A percentile compares a stretch with the other conserved stretches of the same genome.
These are phyloP conservation scores for Cirrhinus mrigala DNA, from an alignment of 2,797 vertebrate genomes.

Conservation along the genomic window DNA sequence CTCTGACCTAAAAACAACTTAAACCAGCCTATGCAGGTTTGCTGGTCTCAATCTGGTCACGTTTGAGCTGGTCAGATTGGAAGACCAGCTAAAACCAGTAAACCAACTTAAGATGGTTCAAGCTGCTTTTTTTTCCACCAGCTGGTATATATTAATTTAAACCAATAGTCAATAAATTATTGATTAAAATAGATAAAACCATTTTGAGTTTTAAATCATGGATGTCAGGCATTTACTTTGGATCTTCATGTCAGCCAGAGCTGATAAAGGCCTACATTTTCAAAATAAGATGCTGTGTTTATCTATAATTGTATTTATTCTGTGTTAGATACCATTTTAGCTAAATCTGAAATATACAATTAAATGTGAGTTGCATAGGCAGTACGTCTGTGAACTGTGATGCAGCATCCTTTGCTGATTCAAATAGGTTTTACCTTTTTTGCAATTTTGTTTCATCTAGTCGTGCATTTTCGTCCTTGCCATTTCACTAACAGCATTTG, in stretches of 20 bases:
- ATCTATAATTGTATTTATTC: neutral
- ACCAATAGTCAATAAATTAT: neutral
- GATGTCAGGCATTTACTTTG: neutral
- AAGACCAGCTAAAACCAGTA: neutral
- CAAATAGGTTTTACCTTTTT: neutral
- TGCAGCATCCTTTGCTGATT: neutral
- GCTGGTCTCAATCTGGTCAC: neutral
- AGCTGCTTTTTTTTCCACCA: neutral
- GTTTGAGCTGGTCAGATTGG: neutral
- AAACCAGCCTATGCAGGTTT: neutral
- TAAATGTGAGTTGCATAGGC: neutral
- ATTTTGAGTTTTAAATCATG: neutral
- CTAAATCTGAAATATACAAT: neutral
- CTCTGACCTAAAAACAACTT: neutral
- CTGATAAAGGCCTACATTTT: neutral
- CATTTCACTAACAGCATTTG: slow-evolving; percentile 32
- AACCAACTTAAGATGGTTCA: neutral
- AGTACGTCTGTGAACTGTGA: neutral
- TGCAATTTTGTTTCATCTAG: slow-evolving; percentile 16
- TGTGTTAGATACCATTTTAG: neutral
- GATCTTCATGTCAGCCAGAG: neutral
- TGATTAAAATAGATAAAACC: neutral
- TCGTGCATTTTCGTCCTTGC: slow-evolving; percentile 35
- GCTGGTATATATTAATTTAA: neutral
- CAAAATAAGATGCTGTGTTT: neutral